Conservation (phyloP, 2,888 invertebrate genomes). For the Polydrusus pterygomalis region DNA sequence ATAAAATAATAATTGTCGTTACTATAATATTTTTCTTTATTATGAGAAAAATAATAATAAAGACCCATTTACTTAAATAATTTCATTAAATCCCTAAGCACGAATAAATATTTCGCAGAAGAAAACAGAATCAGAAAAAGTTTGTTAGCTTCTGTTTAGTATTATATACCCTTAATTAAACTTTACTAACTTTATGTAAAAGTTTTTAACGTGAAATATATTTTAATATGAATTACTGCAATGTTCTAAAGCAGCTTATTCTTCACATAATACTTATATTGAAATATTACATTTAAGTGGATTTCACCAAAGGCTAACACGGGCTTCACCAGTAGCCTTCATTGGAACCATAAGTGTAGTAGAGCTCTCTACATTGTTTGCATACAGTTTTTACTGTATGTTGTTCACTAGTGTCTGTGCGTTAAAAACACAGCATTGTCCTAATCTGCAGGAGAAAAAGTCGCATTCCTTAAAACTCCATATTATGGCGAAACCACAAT, state of each 20-base stretch:
- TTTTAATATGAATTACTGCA: background rate
- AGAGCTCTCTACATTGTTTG: too few relatives aligned
- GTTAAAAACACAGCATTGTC: too few relatives aligned
- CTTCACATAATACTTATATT: background rate
- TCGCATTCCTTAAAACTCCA: too few relatives aligned
- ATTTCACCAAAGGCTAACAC: too few relatives aligned
- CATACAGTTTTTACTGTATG: too few relatives aligned
- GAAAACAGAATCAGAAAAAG: slow-evolving; percentile 25
- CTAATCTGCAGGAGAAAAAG: too few relatives aligned
- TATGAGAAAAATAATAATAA: background rate
- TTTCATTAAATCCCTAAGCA: slow-evolving; percentile 9
- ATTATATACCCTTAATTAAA: slow-evolving; percentile 24
- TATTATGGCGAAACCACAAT: too few relatives aligned
- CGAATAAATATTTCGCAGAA: slow-evolving; percentile 17
- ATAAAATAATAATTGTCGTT: too few relatives aligned
- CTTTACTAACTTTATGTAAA: slow-evolving; percentile 9
- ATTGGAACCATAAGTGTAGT: too few relatives aligned
- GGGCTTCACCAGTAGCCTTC: too few relatives aligned
- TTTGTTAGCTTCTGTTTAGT: slow-evolving; percentile 19
- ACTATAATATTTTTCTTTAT: background rate
- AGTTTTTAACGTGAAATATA: slow-evolving; percentile 11
- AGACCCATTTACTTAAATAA: background rate
- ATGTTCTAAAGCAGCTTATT: background rate
- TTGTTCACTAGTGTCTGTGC: too few relatives aligned
- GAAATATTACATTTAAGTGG: too few relatives aligned